Evolutionary conservation across 2,797 vertebrate species (phyloP).

Genomic region (Phyllotis vaccarum): DNA sequence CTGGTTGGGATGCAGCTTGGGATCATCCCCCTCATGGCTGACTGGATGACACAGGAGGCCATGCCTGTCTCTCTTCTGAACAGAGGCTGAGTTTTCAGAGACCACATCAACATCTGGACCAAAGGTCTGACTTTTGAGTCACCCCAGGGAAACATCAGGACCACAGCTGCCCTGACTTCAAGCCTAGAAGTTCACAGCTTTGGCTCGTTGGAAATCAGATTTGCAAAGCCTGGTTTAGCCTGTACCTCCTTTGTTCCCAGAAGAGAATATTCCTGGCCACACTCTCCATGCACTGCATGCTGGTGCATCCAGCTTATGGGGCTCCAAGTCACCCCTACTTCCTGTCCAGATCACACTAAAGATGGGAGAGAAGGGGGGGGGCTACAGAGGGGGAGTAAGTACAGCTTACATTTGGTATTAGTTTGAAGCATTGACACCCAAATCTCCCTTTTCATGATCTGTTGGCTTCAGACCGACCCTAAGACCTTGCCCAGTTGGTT

Average conservation of each 20-base stretch:
- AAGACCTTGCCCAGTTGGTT: neutral
- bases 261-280: neutral
- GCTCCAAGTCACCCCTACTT: slow-evolving; percentile 59
- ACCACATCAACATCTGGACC: neutral
- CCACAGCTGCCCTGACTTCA: slow-evolving; percentile 18
- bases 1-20: neutral
- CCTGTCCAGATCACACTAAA: slow-evolving; percentile 61
- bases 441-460: neutral
- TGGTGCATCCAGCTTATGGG: slow-evolving; percentile 2
- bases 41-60: neutral
- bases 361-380: slow-evolving; percentile 45
- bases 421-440: slow-evolving; percentile 1
- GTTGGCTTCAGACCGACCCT: slow-evolving; percentile 42
- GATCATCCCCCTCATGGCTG: neutral
- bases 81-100: neutral
- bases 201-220: neutral
- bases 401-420: slow-evolving; percentile 29
- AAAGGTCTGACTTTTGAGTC: neutral
- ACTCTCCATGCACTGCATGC: neutral
- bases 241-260: neutral
- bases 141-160: slow-evolving; percentile 29
- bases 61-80: slow-evolving; percentile 29
- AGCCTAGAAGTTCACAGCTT: neutral
- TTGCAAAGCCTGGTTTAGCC: slow-evolving; percentile 11
- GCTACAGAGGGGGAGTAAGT: slow-evolving; percentile 19